Evolutionary conservation across 2,113 vertebrate species (phyloP).

Genomic region (Laticauda laticaudata): DNA sequence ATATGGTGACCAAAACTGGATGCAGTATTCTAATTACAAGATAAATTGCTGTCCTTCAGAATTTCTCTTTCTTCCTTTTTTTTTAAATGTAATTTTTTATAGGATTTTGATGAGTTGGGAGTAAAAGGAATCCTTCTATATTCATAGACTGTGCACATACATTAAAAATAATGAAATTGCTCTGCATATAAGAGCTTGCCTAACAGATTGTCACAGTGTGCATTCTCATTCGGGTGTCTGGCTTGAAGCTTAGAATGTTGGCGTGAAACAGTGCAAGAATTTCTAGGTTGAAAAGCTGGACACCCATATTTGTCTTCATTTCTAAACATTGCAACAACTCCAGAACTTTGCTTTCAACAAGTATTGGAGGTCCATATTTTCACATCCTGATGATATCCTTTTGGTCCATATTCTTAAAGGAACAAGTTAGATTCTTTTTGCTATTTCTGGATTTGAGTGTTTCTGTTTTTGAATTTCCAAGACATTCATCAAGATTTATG

Average conservation of each 20-base stretch:
- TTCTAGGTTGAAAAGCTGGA: slow-evolving; percentile 56
- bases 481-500: neutral
- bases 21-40: neutral
- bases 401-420: slow-evolving; percentile 27
- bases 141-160: slow-evolving; percentile 51
- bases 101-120: slow-evolving; percentile 57
- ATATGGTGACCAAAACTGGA: neutral
- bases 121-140: slow-evolving; percentile 60
- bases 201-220: slow-evolving; percentile 74
- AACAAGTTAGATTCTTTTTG: neutral
- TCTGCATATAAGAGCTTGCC: slow-evolving; percentile 66
- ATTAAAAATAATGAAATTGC: slow-evolving; percentile 74
- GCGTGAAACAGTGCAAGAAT: slow-evolving; percentile 59
- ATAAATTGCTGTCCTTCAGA: slow-evolving; percentile 50
- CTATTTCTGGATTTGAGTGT: slow-evolving; percentile 1
- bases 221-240: slow-evolving; percentile 67
- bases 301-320: slow-evolving; percentile 63
- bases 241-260: slow-evolving; percentile 65
- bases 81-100: slow-evolving; percentile 36
- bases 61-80: slow-evolving; percentile 24
- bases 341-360: slow-evolving; percentile 29
- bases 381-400: neutral
- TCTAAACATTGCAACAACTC: slow-evolving; percentile 50
- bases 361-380: slow-evolving; percentile 18
- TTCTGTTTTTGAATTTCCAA: neutral